Base-by-base conservation (phyloP, 1,140 invertebrate genomes). In the Drosophila persimilis region DNA sequence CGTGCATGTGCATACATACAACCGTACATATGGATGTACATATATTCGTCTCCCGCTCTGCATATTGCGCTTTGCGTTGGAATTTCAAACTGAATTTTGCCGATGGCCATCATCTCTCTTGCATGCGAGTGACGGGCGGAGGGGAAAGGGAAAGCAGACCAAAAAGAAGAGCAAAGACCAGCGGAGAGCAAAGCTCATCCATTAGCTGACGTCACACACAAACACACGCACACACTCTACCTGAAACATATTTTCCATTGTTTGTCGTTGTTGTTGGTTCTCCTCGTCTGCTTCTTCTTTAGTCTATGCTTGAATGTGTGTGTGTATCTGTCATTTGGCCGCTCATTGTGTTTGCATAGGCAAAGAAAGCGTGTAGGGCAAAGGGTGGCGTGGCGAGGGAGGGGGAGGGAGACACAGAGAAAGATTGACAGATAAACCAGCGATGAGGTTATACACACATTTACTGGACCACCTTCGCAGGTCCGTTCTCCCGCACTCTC, bases 301-400 rank as follows among this genome's bases (percentile, higher is more conserved):
- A 47, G 65, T 86, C 73, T 71, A 85, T 80, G 51, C 67, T 45
- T 67, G 73, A 59, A n/a, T 35, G 35, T 61, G 31, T 55, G 58
- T 81, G 52, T 80, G 77, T 76, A 67, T 81, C 67, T 81, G 58
- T 67, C 63, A 61, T 83, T 78, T 72, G 62, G 52, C 59, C 65
- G 52, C 65, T 73, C 73, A 77, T 71, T 75, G 72, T 75, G 71
- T 74, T 74, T 73, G 70, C 60, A 65, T 73, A 65, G 70, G 51
- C 53, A 55, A 17, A n/a, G 9, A 35, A 39, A 35, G 35, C 17
- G 20, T 11, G 26, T 5, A 17, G 7, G 35, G 24, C 13, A 20
- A 26, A 26, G n/a, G 5, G 51, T 22, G 47, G 22, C 52, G 26
- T 22, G 48, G 56, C 53, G 8, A 45, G 4, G 47, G 26, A 71